Evolutionary conservation across 2,113 vertebrate species (phyloP).

Genomic region (Ceyx cyanopectus): DNA sequence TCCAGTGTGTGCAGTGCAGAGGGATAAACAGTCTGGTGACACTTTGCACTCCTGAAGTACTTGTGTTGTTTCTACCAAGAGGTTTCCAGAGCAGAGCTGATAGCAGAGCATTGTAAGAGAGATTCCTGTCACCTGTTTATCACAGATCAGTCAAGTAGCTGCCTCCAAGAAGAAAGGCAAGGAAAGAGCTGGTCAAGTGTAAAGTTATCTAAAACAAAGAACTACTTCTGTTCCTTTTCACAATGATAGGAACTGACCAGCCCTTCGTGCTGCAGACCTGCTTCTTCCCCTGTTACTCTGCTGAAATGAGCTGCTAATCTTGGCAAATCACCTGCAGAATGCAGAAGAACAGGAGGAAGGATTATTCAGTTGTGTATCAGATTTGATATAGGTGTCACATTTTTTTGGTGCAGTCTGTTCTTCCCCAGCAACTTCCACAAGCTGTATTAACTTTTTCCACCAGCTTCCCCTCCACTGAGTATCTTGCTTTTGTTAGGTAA

Average conservation of each 20-base stretch:
- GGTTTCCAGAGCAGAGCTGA: constrained; percentile 1
- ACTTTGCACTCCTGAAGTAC: constrained; percentile 5
- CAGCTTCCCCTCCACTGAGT: not conserved
- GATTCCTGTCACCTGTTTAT: not conserved
- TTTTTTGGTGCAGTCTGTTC: not conserved
- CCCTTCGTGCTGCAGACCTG: rapidly evolving
- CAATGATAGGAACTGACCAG: not conserved
- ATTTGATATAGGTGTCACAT: not conserved
- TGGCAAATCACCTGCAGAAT: not conserved
- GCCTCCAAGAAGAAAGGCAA: not conserved
- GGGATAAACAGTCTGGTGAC: not conserved
- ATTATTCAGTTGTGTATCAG: not conserved
- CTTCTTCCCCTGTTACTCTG: not conserved
- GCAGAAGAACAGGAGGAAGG: not conserved
- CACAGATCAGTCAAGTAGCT: not conserved
- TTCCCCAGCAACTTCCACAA: not conserved
- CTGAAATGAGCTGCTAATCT: not conserved
- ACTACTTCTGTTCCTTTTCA: not conserved
- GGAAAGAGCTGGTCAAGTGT: constrained; percentile 42
- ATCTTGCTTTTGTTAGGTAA: not conserved
- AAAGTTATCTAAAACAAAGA: not conserved
- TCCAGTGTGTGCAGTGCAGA: not conserved
- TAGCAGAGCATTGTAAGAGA: not conserved
- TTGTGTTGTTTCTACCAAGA: not conserved
- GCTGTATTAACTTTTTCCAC: not conserved